phyloP scores from a whole-genome alignment of 2,888 invertebrate species.

The Opisthograptis luteolata region DNA sequence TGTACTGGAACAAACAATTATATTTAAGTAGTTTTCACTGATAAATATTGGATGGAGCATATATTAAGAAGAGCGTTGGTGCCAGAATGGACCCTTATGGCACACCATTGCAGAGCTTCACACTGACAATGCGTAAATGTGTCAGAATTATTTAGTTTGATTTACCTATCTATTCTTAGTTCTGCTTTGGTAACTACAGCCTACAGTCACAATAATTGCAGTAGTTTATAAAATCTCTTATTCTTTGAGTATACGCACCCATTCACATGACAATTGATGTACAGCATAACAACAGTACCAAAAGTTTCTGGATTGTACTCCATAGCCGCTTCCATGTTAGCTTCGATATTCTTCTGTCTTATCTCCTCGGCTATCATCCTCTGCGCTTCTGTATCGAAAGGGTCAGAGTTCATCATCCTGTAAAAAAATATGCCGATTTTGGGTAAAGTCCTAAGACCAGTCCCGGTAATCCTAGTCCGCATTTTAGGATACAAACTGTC shows the following conservation, averaged over 20 bases:
- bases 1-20: no score
- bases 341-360: conserved; percentile 97
- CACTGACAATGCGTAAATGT: no score
- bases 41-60: no score
- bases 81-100: no score
- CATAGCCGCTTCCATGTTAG: conserved; percentile 99
- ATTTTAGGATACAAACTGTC: not conserved
- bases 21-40: no score
- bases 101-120: no score
- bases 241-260: conserved; percentile 83
- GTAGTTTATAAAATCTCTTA: no score
- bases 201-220: no score
- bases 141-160: no score
- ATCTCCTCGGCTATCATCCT: conserved; percentile 98
- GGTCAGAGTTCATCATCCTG: conserved; percentile 96
- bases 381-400: conserved; percentile 98
- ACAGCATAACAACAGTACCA: conserved; percentile 98
- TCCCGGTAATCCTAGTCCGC: not conserved
- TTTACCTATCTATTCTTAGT: no score
- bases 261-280: conserved; percentile 98
- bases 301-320: conserved; percentile 99
- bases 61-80: no score
- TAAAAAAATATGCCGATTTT: conserved; percentile 1
- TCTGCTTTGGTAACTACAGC: no score
- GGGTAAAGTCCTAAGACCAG: not conserved